Evolutionary conservation across 1,140 invertebrate species (phyloP).

Genomic region (Dysdera silvatica): DNA sequence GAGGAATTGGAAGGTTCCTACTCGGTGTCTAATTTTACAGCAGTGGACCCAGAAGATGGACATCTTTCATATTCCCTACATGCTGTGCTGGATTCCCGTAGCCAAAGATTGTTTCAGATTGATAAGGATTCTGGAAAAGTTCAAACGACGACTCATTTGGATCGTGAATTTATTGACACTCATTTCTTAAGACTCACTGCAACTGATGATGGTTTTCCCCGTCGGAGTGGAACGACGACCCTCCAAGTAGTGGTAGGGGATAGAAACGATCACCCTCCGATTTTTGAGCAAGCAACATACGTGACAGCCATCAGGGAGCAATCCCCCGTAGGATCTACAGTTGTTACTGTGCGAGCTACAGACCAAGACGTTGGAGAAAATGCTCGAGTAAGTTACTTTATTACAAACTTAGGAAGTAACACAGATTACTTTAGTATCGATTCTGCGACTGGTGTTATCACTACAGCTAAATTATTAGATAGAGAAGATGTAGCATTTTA

Average conservation of each 20-base stretch:
- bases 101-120: constrained; percentile 77
- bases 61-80: constrained; percentile 67
- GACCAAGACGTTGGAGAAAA: constrained; percentile 85
- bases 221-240: constrained; percentile 75
- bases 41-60: constrained; percentile 66
- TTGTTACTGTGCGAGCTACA: constrained; percentile 79
- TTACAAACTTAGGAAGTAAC: constrained; percentile 66
- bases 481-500: constrained; percentile 79
- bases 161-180: constrained; percentile 75
- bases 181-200: constrained; percentile 56
- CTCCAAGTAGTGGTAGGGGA: constrained; percentile 75
- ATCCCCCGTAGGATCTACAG: constrained; percentile 71
- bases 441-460: constrained; percentile 73
- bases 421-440: constrained; percentile 76
- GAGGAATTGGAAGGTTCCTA: constrained; percentile 77
- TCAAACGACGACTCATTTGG: constrained; percentile 68
- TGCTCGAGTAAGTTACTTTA: constrained; percentile 55
- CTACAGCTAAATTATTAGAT: constrained; percentile 72
- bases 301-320: constrained; percentile 73
- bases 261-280: constrained; percentile 84
- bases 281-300: constrained; percentile 71
- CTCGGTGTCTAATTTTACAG: constrained; percentile 69
- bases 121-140: constrained; percentile 71
- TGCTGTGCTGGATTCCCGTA: constrained; percentile 72
- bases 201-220: constrained; percentile 67